Evolutionary conservation across 2,888 invertebrate genomes (phyloP).

Genomic region (Cyaniris semiargus): DNA sequence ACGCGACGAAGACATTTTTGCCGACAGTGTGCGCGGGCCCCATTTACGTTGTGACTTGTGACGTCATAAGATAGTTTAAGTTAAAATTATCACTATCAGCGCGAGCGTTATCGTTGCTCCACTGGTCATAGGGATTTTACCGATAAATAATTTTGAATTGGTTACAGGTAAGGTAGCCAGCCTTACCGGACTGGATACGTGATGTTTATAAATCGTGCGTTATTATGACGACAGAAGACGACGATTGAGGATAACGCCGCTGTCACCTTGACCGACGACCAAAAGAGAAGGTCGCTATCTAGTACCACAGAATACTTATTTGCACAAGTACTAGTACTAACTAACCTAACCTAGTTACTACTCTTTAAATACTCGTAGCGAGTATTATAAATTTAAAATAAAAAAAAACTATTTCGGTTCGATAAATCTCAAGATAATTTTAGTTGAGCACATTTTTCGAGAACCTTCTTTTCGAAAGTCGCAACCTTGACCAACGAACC

Average conservation of each 20-base stretch:
- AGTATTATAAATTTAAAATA: no score
- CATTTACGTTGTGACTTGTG: neutral
- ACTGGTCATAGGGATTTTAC: neutral
- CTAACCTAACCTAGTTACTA: neutral
- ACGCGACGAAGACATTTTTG: neutral
- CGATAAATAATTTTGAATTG: neutral
- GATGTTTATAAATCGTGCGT: no score
- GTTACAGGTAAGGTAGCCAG: neutral
- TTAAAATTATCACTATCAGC: neutral
- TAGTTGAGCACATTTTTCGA: neutral
- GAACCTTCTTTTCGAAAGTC: constrained; percentile 6
- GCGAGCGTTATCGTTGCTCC: neutral
- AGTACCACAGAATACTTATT: neutral
- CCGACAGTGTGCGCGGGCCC: neutral
- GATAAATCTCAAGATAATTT: neutral
- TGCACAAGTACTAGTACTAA: no score
- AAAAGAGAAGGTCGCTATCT: neutral
- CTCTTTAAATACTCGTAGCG: neutral
- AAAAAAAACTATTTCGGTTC: no score
- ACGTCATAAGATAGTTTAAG: neutral
- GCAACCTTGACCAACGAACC: neutral
- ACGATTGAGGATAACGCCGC: neutral
- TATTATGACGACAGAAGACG: neutral
- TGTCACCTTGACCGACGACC: neutral
- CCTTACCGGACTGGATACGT: neutral